Evolutionary conservation across 2,113 vertebrate species (phyloP).

Genomic region (Heteronetta atricapilla): DNA sequence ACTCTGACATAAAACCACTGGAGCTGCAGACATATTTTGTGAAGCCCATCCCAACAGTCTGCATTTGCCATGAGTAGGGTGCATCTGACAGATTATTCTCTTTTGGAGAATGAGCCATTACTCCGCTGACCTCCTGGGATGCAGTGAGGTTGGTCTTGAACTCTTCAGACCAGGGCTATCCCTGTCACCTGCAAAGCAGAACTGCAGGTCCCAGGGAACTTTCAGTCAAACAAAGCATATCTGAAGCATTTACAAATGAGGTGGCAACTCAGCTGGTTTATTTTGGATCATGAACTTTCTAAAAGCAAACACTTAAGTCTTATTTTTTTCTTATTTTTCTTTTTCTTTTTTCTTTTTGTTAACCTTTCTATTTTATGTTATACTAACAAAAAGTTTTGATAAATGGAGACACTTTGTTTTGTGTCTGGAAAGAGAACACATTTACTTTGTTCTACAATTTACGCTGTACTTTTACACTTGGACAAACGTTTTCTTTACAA

Average conservation of each 20-base stretch:
- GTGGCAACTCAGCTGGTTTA: not conserved
- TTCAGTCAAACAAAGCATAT: not conserved
- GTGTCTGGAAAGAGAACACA: not conserved
- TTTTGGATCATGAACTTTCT: not conserved
- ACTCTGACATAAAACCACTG: fast-evolving
- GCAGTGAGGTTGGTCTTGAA: not conserved
- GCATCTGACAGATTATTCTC: fast-evolving
- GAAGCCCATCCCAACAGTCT: not conserved
- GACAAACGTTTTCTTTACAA: not conserved
- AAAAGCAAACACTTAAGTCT: not conserved
- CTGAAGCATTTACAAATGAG: not conserved
- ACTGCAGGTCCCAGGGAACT: not conserved
- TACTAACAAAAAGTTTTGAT: not conserved
- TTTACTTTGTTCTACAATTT: not conserved
- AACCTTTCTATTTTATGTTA: not conserved
- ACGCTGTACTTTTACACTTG: not conserved
- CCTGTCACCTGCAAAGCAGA: not conserved
- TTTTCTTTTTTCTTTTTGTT: not conserved
- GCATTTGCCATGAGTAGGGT: fast-evolving
- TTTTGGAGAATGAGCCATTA: not conserved
- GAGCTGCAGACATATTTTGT: not conserved
- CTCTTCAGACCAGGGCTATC: not conserved
- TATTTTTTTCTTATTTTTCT: not conserved
- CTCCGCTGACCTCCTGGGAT: not conserved
- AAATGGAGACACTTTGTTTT: not conserved